A percentile compares a stretch with the other conserved stretches of the same genome.
Evolutionary conservation across 1,140 invertebrate genomes (phyloP).

Genomic region (Pseudomyrmex dendroicus): DNA sequence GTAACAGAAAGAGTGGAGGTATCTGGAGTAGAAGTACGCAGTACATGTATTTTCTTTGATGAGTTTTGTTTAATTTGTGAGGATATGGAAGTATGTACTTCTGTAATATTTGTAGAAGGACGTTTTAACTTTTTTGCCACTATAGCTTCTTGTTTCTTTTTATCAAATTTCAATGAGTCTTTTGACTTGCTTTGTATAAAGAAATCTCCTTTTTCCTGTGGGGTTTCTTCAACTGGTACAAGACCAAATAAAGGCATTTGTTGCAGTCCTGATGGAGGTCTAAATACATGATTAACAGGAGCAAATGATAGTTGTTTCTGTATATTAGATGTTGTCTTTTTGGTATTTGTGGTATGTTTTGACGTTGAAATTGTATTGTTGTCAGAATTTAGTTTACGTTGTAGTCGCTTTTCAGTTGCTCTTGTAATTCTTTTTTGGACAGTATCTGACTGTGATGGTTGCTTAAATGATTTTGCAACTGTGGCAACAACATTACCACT

Average conservation of each 20-base stretch:
- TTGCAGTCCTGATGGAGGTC: conserved; percentile 63
- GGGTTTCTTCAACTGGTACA: conserved; percentile 48
- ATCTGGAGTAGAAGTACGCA: neutral
- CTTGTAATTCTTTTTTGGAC: conserved; percentile 74
- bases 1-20: too few species aligned
- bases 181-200: neutral
- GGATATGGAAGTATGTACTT: too few species aligned
- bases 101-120: too few species aligned
- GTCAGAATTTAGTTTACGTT: conserved; percentile 63
- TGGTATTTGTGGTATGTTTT: neutral
- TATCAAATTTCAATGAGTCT: neutral
- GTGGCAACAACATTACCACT: neutral
- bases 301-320: conserved; percentile 67
- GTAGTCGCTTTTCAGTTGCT: conserved; percentile 78
- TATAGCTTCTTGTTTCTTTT: neutral
- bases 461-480: conserved; percentile 20
- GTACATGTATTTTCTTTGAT: neutral
- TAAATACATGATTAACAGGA: conserved; percentile 73
- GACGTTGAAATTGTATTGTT: conserved; percentile 33
- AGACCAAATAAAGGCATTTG: conserved; percentile 71
- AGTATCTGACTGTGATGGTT: neutral
- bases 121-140: too few species aligned
- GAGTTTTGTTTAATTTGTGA: conserved; percentile 25
- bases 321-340: neutral
- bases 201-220: conserved; percentile 3